phyloP scores from a whole-genome alignment of 2,888 invertebrate species.

The Sarcophaga caerulescens region DNA sequence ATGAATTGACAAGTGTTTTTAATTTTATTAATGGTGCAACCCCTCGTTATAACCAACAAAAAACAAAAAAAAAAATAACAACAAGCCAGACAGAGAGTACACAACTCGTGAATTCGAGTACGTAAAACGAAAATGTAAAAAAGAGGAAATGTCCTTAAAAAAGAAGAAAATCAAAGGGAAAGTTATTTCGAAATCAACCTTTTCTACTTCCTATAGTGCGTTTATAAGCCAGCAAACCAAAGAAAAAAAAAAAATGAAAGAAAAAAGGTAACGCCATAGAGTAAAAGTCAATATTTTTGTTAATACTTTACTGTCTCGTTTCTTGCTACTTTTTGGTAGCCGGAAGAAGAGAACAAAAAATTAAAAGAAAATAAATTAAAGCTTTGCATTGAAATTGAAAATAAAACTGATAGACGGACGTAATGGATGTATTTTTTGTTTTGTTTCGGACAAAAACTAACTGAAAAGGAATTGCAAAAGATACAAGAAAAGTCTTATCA shows the following conservation, averaged over 20 bases:
- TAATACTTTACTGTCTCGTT: slow-evolving; percentile 51
- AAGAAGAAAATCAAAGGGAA: slow-evolving; percentile 16
- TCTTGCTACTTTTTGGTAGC: not conserved
- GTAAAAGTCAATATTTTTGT: slow-evolving; percentile 66
- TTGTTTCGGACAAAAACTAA: slow-evolving; percentile 6
- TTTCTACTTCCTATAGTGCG: slow-evolving; percentile 18
- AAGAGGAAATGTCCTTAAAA: not conserved
- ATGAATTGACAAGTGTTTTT: slow-evolving; percentile 66
- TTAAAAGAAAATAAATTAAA: slow-evolving; percentile 58
- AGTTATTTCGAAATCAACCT: too few relatives aligned
- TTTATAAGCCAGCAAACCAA: not conserved
- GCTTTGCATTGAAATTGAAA: slow-evolving; percentile 4
- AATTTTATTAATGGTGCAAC: slow-evolving; percentile 65
- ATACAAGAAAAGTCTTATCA: slow-evolving; percentile 56
- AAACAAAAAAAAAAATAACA: not conserved
- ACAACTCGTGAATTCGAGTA: slow-evolving; percentile 6
- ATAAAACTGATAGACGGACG: slow-evolving; percentile 31
- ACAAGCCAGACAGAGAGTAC: not conserved
- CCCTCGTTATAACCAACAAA: slow-evolving; percentile 37
- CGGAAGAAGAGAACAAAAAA: not conserved
- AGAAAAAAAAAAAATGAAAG: slow-evolving; percentile 5
- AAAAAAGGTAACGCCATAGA: slow-evolving; percentile 37
- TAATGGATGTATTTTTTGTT: slow-evolving; percentile 28
- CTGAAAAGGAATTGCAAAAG: not conserved
- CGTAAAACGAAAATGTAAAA: not conserved